Base-by-base conservation (phyloP, 2,113 vertebrate species). In the Scopus umbretta region DNA sequence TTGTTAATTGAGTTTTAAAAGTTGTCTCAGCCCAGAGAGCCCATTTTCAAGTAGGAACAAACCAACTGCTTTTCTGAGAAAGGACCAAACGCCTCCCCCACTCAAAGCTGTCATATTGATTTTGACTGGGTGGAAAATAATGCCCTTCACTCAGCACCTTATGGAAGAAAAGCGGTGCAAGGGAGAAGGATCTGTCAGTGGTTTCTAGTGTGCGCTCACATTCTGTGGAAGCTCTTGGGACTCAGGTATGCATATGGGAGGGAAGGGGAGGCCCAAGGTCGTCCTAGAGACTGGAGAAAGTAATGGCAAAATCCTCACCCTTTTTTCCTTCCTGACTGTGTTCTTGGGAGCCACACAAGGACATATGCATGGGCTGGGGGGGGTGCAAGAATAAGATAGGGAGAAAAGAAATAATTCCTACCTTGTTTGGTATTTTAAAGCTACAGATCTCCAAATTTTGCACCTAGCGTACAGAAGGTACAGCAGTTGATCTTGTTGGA, bases 11-110 rank as follows among this genome's bases (percentile, higher is more conserved):
- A 55, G 22, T 89, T 91, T 75, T 72, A 70, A 89, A 91, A 75
- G 38, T 29, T 76, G 40, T 66, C 66, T 56, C 66, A 50, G 36
- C 29, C 34, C 53, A 76, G 49, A 84, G 62, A 91, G 56, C 34
- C 59, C 29, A 29, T 81, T 92, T 94, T 91, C 42, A 66, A 45
- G 34, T 10, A 74, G 66, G 76, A 80, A 66, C 12, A 62, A 88
- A 73, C 9, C 38, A 90, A 9, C 21, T 88, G 75, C 58, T 82
- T 88, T 96, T 55, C 81, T 76, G 25, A 62, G 78, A 88, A 91
- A 63, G 40, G 52, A 22, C 32, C 19, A 53, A 66, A 72, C n/a
- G 22, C 13, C 19, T 67, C 27, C n/a, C 10, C 16, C 8, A 43
- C 30, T 59, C 38, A 61, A 72, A 68, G 45, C 8, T 65, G 7